phyloP scores from a whole-genome alignment of 2,113 vertebrate species.

The Misgurnus mizolepis region DNA sequence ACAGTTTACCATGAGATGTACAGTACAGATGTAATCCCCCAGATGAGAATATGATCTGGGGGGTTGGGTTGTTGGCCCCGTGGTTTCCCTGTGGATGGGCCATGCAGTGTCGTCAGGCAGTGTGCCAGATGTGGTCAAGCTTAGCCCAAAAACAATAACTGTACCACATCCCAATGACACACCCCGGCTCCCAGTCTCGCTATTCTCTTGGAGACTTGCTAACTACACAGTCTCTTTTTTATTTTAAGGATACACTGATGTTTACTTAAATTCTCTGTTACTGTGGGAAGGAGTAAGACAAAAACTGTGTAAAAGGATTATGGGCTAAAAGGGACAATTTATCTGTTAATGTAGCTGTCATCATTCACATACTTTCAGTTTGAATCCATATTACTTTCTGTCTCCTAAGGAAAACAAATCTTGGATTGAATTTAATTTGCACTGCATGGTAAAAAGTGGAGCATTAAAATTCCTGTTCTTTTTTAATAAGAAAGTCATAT shows the following conservation, averaged over 20 bases:
- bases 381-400: too few species aligned
- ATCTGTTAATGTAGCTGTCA: too few species aligned
- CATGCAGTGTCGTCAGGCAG: conserved; percentile 13
- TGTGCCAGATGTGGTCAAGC: conserved; percentile 30
- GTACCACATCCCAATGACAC: conserved; percentile 22
- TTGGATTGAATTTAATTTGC: too few species aligned
- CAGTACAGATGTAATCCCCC: background rate
- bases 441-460: too few species aligned
- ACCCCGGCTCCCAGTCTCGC: conserved; percentile 30
- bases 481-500: too few species aligned
- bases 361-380: too few species aligned
- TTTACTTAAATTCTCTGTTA: background rate
- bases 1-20: background rate
- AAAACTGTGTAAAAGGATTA: background rate
- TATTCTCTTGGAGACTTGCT: background rate
- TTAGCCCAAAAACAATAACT: conserved; percentile 38
- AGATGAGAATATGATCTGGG: conserved; percentile 9
- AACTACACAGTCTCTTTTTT: background rate
- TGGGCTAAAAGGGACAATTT: too few species aligned
- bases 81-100: conserved; percentile 19
- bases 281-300: background rate
- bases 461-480: too few species aligned
- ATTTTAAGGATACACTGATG: conserved; percentile 9
- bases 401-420: too few species aligned
- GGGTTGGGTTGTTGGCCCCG: background rate